These are phyloP conservation scores for Manis javanica DNA, from an alignment of 2,797 vertebrate species.

Conservation along the genomic window DNA sequence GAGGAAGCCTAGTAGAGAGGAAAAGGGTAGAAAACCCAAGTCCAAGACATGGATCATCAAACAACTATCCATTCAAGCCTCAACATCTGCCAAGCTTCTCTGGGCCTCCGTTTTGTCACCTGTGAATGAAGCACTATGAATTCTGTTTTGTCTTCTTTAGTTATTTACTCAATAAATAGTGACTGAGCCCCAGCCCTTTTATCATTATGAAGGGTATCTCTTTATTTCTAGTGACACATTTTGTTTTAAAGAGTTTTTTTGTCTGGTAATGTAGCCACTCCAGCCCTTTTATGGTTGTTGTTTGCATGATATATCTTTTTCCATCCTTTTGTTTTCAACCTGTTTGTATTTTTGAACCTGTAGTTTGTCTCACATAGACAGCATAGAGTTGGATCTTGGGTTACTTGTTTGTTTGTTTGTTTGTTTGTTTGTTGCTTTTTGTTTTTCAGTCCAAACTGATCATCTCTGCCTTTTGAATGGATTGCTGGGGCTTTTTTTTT, in stretches of 20 bases:
- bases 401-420: background rate
- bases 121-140: background rate
- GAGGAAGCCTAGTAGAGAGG: background rate
- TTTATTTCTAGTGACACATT: background rate
- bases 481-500: background rate
- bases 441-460: background rate
- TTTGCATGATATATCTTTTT: background rate
- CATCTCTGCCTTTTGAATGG: background rate
- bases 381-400: background rate
- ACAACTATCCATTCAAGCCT: background rate
- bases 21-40: background rate
- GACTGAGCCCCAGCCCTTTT: background rate
- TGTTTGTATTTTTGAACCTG: background rate
- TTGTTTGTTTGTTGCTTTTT: background rate
- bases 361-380: background rate
- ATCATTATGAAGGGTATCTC: background rate
- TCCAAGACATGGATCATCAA: background rate
- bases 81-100: background rate
- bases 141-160: background rate
- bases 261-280: background rate
- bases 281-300: background rate
- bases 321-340: background rate
- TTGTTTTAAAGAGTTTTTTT: background rate
- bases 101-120: background rate
- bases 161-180: background rate